Evolutionary conservation across 2,888 invertebrate genomes (phyloP), one percentile per base, ranked within the genome.

Genomic region (Chymomyza caudatula): DNA sequence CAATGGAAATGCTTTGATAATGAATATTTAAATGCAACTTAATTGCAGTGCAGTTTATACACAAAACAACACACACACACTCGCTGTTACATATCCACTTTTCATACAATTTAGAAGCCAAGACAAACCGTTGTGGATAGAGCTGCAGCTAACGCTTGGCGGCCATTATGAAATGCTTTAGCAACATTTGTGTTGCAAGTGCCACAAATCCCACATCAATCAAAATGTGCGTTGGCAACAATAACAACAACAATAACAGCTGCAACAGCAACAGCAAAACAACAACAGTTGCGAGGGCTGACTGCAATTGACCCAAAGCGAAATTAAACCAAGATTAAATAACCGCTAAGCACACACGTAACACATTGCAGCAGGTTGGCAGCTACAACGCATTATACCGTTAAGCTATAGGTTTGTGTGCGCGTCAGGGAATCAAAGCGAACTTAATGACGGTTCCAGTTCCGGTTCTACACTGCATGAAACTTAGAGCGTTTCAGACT

Each of bases 141-240:
- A 29, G 20, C 22, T 47, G 47, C 22, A n/a, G 52, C 52, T n/a
- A 52, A 37, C 29, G 23, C 43, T 37, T 15, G 42, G 63, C 43
- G 6, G 29, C 6, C 29, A 62, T 65, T 72, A 61, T 63, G 53
- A 20, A 58, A 19, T 15, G 6, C 8, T 22, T 13, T 57, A 22
- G 56, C 58, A 53, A 63, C 65, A 60, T 59, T 71, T 66, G 67
- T 60, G 65, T 61, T 65, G 65, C 87, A 83, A 81, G 74, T 86
- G 85, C 79, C 78, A 66, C 82, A 87, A 88, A 79, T 88, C 86
- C 86, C 86, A 87, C 85, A 87, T 87, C 86, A 86, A 86, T 87
- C 86, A 87, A 74, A 77, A 37, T 66, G 68, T 77, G 67, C 60
- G 20, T n/a, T 56, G 63, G 61, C 55, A 64, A 62, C 67, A 65